phyloP scores from a whole-genome alignment of 1,140 invertebrate genomes.

The Araneus ventricosus region DNA sequence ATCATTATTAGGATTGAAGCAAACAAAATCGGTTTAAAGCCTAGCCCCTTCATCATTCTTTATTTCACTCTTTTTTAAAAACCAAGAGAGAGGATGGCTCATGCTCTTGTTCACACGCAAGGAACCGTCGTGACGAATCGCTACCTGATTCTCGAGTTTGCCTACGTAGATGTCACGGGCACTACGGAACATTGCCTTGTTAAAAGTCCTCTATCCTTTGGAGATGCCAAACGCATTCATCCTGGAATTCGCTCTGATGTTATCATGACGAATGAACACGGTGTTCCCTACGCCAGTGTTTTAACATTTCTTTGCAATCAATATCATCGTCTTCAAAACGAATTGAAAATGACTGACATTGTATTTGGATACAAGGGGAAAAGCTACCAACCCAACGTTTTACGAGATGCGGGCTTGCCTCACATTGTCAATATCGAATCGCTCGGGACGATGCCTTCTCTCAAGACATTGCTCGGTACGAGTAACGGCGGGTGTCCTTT shows the following conservation, averaged over 20 bases:
- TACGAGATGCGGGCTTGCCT: neutral
- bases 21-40: neutral
- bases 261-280: neutral
- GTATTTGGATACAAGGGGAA: constrained; percentile 19
- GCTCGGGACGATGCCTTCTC: neutral
- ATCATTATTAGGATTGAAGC: neutral
- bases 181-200: neutral
- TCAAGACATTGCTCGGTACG: neutral
- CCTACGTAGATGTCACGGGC: neutral
- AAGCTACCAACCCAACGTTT: neutral
- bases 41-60: neutral
- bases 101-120: constrained; percentile 2
- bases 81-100: neutral
- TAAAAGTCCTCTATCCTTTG: constrained; percentile 5
- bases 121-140: neutral
- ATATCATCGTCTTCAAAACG: too few relatives aligned
- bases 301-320: too few relatives aligned
- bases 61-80: neutral
- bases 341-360: neutral
- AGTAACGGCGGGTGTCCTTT: neutral
- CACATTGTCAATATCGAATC: neutral
- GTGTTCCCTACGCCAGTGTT: too few relatives aligned
- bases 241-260: neutral
- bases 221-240: neutral
- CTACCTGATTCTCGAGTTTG: neutral